Conservation (phyloP, 1,140 invertebrate species). For the Tenebrio molitor region DNA sequence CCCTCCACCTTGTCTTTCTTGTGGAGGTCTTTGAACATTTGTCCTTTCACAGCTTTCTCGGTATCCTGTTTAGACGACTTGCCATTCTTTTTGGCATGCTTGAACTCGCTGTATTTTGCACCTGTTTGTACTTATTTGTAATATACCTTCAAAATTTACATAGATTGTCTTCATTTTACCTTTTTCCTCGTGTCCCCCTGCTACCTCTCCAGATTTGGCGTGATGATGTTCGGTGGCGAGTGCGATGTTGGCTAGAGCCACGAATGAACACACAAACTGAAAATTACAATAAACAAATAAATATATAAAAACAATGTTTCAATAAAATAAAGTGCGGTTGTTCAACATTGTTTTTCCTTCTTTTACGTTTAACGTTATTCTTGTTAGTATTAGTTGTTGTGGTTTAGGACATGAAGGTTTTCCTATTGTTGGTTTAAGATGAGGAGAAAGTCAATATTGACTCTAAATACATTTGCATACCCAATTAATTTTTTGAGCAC, state of each 20-base stretch:
- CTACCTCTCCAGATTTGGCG: neutral
- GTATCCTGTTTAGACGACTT: conserved; percentile 57
- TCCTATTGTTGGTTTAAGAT: no score
- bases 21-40: conserved; percentile 52
- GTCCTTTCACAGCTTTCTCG: conserved; percentile 57
- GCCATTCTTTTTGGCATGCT: conserved; percentile 49
- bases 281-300: conserved; percentile 29
- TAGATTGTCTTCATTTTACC: conserved; percentile 25
- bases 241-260: conserved; percentile 1
- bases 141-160: neutral
- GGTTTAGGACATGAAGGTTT: neutral
- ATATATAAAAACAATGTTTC: neutral
- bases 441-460: no score
- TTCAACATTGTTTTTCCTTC: no score
- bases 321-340: no score
- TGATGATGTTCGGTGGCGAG: conserved; percentile 21
- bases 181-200: conserved; percentile 17
- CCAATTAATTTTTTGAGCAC: no score
- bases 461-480: no score
- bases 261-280: conserved; percentile 22
- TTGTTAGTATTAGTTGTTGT: no score
- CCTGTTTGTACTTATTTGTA: conserved; percentile 33
- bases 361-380: no score
- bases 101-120: conserved; percentile 51
- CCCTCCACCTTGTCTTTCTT: conserved; percentile 55